Conservation (phyloP, 2,113 vertebrate genomes). For the Ciconia stormi region DNA sequence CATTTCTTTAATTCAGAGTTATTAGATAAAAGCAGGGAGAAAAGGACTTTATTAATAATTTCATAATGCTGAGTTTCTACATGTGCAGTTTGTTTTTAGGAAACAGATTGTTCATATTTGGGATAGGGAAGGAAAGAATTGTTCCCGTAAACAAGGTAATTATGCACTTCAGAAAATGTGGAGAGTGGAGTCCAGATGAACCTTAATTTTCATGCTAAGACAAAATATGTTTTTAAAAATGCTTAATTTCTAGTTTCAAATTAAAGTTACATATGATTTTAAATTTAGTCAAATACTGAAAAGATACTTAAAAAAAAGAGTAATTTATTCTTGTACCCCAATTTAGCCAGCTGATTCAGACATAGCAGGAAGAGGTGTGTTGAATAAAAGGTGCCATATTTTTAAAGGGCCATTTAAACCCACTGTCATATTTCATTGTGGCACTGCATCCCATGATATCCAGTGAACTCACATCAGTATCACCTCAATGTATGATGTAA, state of each 20-base stretch:
- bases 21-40: neutral
- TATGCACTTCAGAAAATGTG: neutral
- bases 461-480: neutral
- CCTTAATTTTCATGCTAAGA: neutral
- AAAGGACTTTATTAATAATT: neutral
- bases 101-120: neutral
- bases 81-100: neutral
- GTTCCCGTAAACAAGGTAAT: neutral
- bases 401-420: neutral
- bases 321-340: neutral
- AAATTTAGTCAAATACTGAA: neutral
- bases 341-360: neutral
- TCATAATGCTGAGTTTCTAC: neutral
- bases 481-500: neutral
- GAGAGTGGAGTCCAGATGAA: neutral
- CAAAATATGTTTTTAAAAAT: neutral
- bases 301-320: neutral
- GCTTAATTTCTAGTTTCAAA: neutral
- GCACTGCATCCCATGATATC: neutral
- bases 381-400: neutral
- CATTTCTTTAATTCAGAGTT: neutral
- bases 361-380: neutral
- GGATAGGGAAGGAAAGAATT: neutral
- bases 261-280: neutral
- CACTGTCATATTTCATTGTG: neutral